Percentiles rank a stretch among this genome's conserved stretches.
Evolutionary conservation across 2,797 vertebrate species (phyloP).

Genomic region (Sebastes miniatus): DNA sequence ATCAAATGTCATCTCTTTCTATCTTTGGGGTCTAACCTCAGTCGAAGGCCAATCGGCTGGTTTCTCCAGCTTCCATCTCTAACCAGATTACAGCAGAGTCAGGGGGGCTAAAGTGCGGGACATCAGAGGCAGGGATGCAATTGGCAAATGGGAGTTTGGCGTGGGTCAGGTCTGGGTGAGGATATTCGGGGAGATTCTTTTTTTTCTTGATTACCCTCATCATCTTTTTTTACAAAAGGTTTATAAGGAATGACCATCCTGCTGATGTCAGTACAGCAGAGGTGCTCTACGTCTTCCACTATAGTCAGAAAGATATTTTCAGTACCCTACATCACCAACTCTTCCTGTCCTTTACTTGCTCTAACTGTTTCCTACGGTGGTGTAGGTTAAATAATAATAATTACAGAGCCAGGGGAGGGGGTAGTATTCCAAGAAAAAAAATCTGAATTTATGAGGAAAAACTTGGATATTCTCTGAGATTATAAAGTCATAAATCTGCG

Average conservation of each 20-base stretch:
- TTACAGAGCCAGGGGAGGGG: neutral
- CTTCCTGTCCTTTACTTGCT: neutral
- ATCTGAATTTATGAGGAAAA: too few species aligned
- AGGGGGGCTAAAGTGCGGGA: constrained; percentile 46
- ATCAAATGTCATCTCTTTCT: constrained; percentile 1
- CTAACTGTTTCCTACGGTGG: neutral
- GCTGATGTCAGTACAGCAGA: constrained; percentile 3
- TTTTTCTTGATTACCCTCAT: neutral
- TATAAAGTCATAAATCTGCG: too few species aligned
- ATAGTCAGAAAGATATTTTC: neutral
- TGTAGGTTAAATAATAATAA: neutral
- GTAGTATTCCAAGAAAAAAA: too few species aligned
- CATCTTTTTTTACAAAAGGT: neutral
- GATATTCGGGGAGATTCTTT: neutral
- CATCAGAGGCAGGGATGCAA: constrained; percentile 54
- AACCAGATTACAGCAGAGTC: constrained; percentile 68
- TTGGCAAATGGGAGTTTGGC: constrained; percentile 64
- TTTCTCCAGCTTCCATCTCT: constrained; percentile 54
- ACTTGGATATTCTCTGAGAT: too few species aligned
- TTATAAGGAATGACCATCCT: neutral
- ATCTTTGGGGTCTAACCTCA: constrained; percentile 27
- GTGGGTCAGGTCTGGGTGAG: constrained; percentile 47
- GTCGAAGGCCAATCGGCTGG: constrained; percentile 45
- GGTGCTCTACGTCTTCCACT: neutral
- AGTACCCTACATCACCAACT: neutral